Conservation (phyloP, 1,140 invertebrate genomes). For the Habropoda laboriosa region DNA sequence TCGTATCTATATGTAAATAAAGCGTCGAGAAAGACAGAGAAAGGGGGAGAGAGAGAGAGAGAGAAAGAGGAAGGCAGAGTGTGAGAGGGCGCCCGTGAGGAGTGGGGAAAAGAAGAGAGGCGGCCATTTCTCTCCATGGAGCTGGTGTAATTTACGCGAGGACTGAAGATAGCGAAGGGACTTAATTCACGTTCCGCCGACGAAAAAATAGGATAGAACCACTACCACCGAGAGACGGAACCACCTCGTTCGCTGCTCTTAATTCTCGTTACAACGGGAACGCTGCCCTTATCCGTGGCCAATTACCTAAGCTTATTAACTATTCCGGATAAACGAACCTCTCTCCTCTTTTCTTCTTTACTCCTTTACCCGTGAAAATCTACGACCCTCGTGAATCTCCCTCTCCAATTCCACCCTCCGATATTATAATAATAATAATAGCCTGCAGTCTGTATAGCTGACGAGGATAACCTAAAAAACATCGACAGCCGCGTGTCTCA, state of each 20-base stretch:
- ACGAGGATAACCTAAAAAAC: not conserved
- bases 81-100: constrained; percentile 25
- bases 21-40: constrained; percentile 42
- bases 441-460: no score
- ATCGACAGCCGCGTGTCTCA: no score
- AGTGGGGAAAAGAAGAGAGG: constrained; percentile 70
- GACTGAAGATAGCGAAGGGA: constrained; percentile 71
- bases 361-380: not conserved
- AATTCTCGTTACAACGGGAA: constrained; percentile 57
- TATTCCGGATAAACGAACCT: constrained; percentile 40
- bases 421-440: not conserved
- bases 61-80: not conserved
- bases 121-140: constrained; percentile 76
- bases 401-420: not conserved
- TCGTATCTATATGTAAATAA: constrained; percentile 80
- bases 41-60: not conserved
- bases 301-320: constrained; percentile 56
- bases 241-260: constrained; percentile 64
- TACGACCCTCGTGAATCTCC: not conserved
- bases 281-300: constrained; percentile 39
- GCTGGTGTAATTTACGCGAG: constrained; percentile 73
- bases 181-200: constrained; percentile 68
- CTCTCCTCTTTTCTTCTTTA: not conserved
- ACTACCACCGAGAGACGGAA: constrained; percentile 57
- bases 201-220: constrained; percentile 62